Evolutionary conservation across 2,888 invertebrate species (phyloP).

Genomic region (Machimus atricapillus): DNA sequence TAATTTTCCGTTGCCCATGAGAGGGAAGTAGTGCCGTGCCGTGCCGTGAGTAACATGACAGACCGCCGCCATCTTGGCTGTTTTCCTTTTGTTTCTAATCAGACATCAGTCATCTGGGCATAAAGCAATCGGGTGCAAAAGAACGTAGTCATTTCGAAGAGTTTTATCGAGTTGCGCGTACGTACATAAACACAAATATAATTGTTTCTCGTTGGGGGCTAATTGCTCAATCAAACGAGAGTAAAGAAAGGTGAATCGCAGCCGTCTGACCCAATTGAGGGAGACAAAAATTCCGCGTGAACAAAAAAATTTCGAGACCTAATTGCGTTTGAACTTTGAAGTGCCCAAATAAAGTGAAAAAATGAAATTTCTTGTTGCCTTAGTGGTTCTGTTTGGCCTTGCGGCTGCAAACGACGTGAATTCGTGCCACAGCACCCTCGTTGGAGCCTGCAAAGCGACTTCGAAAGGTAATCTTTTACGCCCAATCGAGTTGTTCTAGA

Average conservation of each 20-base stretch:
- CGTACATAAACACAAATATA: background rate
- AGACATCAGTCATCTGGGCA: background rate
- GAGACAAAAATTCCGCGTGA: background rate
- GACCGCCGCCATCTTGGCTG: constrained; percentile 6
- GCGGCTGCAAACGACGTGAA: constrained; percentile 65
- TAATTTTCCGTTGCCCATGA: background rate
- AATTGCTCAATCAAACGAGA: background rate
- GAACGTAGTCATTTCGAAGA: background rate
- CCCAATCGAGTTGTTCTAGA: background rate
- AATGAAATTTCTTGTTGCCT: constrained; percentile 69
- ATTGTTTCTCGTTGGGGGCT: background rate
- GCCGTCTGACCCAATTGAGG: background rate
- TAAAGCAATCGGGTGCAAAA: constrained; percentile 24
- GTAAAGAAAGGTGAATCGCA: background rate
- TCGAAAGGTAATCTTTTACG: constrained; percentile 58
- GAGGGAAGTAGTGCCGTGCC: background rate
- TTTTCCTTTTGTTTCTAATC: constrained; percentile 13
- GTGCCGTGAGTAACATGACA: background rate
- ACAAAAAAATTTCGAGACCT: background rate
- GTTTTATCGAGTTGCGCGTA: background rate
- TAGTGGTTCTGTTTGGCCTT: constrained; percentile 63
- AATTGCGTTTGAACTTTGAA: constrained; percentile 9
- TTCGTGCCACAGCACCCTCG: constrained; percentile 70
- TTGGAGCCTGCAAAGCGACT: constrained; percentile 66
- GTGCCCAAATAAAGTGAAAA: constrained; percentile 50